These are phyloP conservation scores for Neodiprion pinetum DNA, from an alignment of 1,140 invertebrate species.

Conservation along the genomic window DNA sequence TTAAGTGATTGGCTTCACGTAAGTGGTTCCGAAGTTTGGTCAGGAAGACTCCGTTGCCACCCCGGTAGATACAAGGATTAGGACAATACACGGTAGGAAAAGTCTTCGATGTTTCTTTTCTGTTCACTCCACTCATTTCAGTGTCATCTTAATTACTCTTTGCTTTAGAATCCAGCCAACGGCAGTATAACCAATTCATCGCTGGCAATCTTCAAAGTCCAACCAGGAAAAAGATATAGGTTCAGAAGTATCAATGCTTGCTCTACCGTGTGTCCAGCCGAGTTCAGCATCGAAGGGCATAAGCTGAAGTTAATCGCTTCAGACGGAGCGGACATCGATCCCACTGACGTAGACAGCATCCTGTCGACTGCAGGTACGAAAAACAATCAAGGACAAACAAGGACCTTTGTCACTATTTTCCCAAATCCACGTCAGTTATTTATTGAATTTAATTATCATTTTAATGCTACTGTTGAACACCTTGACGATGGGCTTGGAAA, in stretches of 20 bases:
- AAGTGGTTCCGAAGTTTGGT: constrained; percentile 76
- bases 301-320: constrained; percentile 59
- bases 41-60: constrained; percentile 73
- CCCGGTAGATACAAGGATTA: constrained; percentile 84
- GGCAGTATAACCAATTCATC: constrained; percentile 25
- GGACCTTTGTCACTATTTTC: no score
- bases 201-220: constrained; percentile 37
- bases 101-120: neutral
- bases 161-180: constrained; percentile 55
- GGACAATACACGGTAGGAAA: constrained; percentile 52
- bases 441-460: no score
- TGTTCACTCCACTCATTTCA: constrained; percentile 35
- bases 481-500: no score
- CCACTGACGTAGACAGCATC: neutral
- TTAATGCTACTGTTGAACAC: no score
- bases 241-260: constrained; percentile 63
- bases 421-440: no score
- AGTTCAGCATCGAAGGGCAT: constrained; percentile 64
- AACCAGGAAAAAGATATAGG: constrained; percentile 53
- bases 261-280: constrained; percentile 59
- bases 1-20: constrained; percentile 87
- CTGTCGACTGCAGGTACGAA: neutral
- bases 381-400: neutral
- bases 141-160: constrained; percentile 71
- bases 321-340: constrained; percentile 54